Percentiles rank a stretch among this genome's conserved stretches.
phyloP scores from a whole-genome alignment of 2,888 invertebrate genomes.

The Thysanoteuthis rhombus region DNA sequence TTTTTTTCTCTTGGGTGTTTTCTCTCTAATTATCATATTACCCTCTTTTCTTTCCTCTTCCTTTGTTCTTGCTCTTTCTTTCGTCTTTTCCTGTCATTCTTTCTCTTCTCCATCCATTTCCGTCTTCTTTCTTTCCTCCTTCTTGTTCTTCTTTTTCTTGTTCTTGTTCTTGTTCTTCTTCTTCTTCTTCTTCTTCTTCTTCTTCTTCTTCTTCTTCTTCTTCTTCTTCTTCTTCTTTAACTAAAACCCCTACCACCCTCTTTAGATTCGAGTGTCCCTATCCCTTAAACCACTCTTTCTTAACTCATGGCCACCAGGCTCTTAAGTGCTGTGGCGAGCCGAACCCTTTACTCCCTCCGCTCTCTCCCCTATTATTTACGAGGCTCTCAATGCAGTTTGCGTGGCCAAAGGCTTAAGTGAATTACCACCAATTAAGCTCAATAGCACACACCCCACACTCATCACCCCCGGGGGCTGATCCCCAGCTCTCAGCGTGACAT shows the following conservation, averaged over 20 bases:
- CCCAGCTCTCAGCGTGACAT: background rate
- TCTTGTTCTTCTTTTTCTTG: no score
- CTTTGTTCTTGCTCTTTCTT: background rate
- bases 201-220: background rate
- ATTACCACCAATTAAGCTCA: slow-evolving; percentile 14
- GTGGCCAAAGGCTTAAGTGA: slow-evolving; percentile 24
- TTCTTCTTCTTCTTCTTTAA: background rate
- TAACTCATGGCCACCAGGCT: background rate
- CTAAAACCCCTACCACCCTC: background rate
- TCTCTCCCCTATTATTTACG: slow-evolving; percentile 12
- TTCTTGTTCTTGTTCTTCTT: background rate
- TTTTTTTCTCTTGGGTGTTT: background rate
- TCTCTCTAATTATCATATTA: background rate
- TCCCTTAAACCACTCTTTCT: background rate
- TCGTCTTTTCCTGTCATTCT: background rate
- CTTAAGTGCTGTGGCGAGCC: background rate
- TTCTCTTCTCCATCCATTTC: background rate
- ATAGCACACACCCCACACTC: background rate
- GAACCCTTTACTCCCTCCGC: no score
- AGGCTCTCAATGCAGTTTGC: background rate
- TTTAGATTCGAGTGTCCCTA: background rate
- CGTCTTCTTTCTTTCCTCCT: background rate
- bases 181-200: background rate
- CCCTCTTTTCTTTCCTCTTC: background rate
- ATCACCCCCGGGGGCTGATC: background rate